Conservation (phyloP, 2,888 invertebrate genomes). For the Agriopis leucophaearia region DNA sequence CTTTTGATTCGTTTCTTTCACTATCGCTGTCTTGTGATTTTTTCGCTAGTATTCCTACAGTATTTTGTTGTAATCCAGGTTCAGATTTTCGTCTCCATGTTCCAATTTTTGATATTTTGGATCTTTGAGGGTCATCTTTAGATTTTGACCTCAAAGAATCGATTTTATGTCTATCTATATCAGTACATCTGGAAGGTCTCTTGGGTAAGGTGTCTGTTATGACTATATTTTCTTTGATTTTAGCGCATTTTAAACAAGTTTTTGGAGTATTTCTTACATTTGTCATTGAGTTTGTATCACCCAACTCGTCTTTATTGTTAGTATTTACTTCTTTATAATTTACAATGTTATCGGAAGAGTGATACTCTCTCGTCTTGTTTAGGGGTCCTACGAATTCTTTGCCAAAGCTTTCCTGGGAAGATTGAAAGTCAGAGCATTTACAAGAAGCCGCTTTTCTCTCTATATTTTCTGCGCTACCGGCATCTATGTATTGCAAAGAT, state of each 20-base stretch:
- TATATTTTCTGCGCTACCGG: conserved; percentile 74
- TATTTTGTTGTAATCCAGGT: conserved; percentile 86
- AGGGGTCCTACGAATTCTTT: conserved; percentile 71
- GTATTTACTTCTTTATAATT: conserved; percentile 67
- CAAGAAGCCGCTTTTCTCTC: conserved; percentile 71
- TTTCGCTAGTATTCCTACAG: conserved; percentile 64
- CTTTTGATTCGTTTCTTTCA: conserved; percentile 68
- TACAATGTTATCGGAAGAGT: conserved; percentile 80
- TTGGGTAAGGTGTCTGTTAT: conserved; percentile 69
- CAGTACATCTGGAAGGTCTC: conserved; percentile 74
- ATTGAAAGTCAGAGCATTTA: conserved; percentile 80
- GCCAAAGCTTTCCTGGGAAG: conserved; percentile 80
- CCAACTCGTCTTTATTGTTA: conserved; percentile 74
- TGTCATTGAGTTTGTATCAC: conserved; percentile 66
- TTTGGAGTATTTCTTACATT: conserved; percentile 74
- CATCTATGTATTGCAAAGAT: conserved; percentile 76
- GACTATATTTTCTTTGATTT: conserved; percentile 83
- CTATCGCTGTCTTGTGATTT: conserved; percentile 74
- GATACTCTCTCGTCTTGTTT: conserved; percentile 78
- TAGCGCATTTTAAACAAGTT: conserved; percentile 81
- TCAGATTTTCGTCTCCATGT: conserved; percentile 91
- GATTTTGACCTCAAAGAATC: conserved; percentile 83
- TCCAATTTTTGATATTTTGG: conserved; percentile 84
- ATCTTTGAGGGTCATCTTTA: conserved; percentile 82
- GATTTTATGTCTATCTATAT: conserved; percentile 66